Conservation (phyloP, 2,113 vertebrate species). For the Aleadryas rufinucha region DNA sequence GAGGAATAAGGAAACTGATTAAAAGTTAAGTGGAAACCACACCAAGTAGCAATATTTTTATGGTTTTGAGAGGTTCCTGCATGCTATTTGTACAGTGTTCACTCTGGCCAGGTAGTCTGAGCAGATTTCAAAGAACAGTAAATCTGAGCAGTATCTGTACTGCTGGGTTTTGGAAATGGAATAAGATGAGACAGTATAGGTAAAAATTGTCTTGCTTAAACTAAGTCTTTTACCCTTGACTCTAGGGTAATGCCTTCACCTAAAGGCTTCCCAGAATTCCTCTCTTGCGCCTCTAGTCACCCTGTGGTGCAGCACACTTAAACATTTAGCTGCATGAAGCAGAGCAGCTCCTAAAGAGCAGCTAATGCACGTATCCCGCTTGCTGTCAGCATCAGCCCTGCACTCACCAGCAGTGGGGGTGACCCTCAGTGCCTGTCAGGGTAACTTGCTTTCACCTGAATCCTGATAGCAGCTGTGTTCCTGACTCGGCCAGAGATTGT, state of each 20-base stretch:
- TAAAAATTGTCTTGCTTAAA: background rate
- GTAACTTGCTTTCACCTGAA: background rate
- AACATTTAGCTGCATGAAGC: background rate
- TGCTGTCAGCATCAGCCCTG: accelerated
- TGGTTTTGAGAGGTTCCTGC: background rate
- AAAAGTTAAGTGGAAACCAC: background rate
- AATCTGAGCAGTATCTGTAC: background rate
- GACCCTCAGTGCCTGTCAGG: background rate
- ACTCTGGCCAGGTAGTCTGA: background rate
- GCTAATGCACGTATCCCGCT: accelerated
- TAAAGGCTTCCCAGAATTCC: background rate
- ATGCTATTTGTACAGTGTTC: background rate
- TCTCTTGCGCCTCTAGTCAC: background rate
- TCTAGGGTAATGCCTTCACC: background rate
- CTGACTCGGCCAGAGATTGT: background rate
- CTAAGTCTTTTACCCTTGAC: background rate
- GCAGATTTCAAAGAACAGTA: background rate
- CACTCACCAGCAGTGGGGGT: accelerated
- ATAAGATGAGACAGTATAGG: background rate
- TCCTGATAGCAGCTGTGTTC: background rate
- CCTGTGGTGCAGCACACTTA: background rate
- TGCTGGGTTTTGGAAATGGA: background rate
- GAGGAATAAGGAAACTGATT: background rate
- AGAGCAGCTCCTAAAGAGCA: background rate
- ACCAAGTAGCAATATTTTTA: background rate